A percentile compares a stretch with the other conserved stretches of the same genome.
These are phyloP conservation scores for Onychorhynchus coronatus DNA, from an alignment of 2,113 vertebrate genomes.

Conservation along the genomic window DNA sequence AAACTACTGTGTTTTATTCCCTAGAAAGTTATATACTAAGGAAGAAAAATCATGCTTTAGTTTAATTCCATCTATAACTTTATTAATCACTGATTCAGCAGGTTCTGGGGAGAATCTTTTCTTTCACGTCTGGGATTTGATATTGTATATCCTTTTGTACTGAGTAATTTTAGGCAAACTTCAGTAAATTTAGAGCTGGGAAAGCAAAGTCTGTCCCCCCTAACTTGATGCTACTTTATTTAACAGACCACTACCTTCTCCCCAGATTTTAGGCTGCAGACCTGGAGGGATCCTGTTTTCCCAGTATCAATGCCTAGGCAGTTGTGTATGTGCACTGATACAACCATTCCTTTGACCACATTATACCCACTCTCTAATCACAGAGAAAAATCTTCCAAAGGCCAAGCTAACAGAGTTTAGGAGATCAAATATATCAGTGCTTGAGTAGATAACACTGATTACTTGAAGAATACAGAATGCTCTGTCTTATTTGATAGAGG, in stretches of 20 bases:
- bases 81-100: not conserved
- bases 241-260: not conserved
- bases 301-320: fast-evolving
- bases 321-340: not conserved
- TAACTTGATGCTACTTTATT: not conserved
- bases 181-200: not conserved
- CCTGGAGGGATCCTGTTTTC: not conserved
- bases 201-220: not conserved
- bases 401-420: not conserved
- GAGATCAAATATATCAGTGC: slow-evolving; percentile 7
- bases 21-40: not conserved
- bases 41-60: not conserved
- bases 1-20: not conserved
- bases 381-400: not conserved
- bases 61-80: not conserved
- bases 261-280: not conserved
- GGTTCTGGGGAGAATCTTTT: not conserved
- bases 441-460: slow-evolving; percentile 15
- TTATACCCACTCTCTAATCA: not conserved
- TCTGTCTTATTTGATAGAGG: slow-evolving; percentile 18
- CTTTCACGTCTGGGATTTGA: not conserved
- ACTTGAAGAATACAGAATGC: not conserved
- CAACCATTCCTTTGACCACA: not conserved
- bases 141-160: not conserved
- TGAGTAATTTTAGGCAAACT: not conserved